Evolutionary conservation across 2,113 vertebrate genomes (phyloP), one percentile per base, ranked within the genome.

Genomic region (Polypterus senegalus): DNA sequence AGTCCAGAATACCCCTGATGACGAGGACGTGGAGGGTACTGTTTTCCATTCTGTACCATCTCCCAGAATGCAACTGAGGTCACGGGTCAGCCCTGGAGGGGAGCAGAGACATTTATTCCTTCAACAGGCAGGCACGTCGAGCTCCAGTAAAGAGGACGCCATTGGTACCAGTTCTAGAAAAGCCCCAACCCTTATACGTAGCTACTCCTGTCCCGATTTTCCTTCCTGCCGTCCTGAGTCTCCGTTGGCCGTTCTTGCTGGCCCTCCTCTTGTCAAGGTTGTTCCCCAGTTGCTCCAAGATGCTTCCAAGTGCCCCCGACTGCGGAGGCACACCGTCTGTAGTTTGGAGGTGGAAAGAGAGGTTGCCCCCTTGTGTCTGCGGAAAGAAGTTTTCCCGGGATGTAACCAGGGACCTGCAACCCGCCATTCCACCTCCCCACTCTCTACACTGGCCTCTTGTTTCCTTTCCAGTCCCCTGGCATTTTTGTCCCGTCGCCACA

Each of bases 381-480:
- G 90, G 44, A 94, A 94, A 74, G 92, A 94, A 72, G 88, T 91
- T 69, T 91, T 89, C 70, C 92, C 91, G 2, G 10, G 56, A 45
- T 74, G 74, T 43, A 71, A 71, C 65, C 27, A 27, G 27, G 27
- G 27, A 27, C 27, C 27, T 27, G 27, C 72, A 7, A 75, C 67
- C 59, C 84, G 84, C 70, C 75, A 84, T 3, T 83, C 79, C 0
- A 27, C 45, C 8, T 51, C 45, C 27, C 9, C 4, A 4, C 7
- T 7, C 9, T 45, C 44, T 49, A 11, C 53, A 9, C 61, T 3
- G 56, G 56, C 56, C 9, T 43, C 56, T 45, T 44, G 56, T 9
- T 57, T 57, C 56, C 56, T 57, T 4, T 57, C 56, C 56, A 57
- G 56, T 45, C 56, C 56, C 1, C 9, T 57, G 56, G 56, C 56